A percentile compares a stretch with the other conserved stretches of the same genome.
Conservation (phyloP, 2,888 invertebrate species). For the Branchellion lobata region DNA sequence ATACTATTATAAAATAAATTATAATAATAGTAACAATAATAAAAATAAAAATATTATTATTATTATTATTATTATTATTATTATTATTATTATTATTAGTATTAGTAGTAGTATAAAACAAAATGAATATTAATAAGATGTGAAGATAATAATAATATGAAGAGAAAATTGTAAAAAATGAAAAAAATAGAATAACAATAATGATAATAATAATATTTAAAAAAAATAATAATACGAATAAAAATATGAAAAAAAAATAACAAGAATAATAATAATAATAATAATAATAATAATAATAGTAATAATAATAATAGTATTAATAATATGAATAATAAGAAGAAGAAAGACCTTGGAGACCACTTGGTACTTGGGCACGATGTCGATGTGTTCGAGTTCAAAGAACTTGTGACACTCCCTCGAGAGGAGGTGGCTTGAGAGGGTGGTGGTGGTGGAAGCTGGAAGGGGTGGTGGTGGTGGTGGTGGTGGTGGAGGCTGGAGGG, state of each 20-base stretch:
- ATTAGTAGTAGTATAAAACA: too few species aligned
- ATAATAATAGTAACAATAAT: background rate
- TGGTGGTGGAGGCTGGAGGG: too few species aligned
- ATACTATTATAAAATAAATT: background rate
- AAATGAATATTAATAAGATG: too few species aligned
- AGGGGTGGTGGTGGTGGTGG: background rate
- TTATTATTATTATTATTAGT: too few species aligned
- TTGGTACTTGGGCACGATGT: conserved; percentile 75
- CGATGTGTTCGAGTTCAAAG: conserved; percentile 70
- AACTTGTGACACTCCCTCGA: conserved; percentile 73
- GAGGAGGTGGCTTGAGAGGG: conserved; percentile 92
- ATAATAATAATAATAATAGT: background rate
- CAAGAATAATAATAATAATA: background rate
- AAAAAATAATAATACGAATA: too few species aligned
- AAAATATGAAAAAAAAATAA: background rate
- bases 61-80: too few species aligned
- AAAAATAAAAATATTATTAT: background rate
- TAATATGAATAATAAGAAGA: background rate
- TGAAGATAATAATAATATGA: too few species aligned
- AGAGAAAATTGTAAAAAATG: too few species aligned
- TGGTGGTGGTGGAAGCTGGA: conserved; percentile 85
- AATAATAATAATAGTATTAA: too few species aligned
- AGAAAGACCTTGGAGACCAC: conserved; percentile 68
- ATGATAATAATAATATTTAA: too few species aligned
- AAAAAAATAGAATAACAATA: too few species aligned